Evolutionary conservation across 2,797 vertebrate species (phyloP).

Genomic region (Sciaenops ocellatus): DNA sequence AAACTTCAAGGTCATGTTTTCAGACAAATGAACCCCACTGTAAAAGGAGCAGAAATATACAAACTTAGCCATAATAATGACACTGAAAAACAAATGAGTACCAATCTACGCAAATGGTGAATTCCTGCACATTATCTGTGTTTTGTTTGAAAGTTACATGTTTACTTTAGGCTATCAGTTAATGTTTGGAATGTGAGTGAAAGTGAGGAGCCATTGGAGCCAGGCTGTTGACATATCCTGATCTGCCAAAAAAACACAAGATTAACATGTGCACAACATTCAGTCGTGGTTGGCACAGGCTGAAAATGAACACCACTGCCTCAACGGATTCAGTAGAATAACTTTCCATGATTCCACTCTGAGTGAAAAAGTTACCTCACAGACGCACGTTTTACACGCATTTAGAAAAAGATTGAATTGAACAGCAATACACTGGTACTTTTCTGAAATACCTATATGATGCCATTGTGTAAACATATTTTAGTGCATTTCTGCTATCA

Average conservation of each 20-base stretch:
- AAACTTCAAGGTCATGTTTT: conserved; percentile 38
- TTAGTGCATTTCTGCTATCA: neutral
- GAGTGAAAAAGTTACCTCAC: conserved; percentile 27
- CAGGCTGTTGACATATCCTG: conserved; percentile 58
- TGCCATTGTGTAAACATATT: neutral
- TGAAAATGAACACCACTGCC: conserved; percentile 36
- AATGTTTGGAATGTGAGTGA: conserved; percentile 14
- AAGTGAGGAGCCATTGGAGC: conserved; percentile 7
- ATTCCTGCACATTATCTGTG: conserved; percentile 1
- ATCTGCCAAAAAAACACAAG: conserved; percentile 44
- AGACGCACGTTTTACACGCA: conserved; percentile 15
- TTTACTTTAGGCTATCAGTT: conserved; percentile 16
- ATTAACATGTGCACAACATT: conserved; percentile 57
- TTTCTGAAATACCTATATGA: neutral
- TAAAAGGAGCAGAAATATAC: neutral
- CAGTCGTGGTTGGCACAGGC: conserved; percentile 30
- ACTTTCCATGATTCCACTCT: conserved; percentile 12
- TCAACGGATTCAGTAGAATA: conserved; percentile 42
- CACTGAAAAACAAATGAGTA: neutral
- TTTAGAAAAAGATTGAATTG: neutral
- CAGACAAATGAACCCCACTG: neutral
- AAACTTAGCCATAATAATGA: neutral
- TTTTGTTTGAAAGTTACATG: conserved; percentile 1
- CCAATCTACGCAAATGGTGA: neutral
- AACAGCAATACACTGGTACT: neutral